Base-by-base conservation (phyloP, 2,888 invertebrate species). In the Gymnoscelis rufifasciata region DNA sequence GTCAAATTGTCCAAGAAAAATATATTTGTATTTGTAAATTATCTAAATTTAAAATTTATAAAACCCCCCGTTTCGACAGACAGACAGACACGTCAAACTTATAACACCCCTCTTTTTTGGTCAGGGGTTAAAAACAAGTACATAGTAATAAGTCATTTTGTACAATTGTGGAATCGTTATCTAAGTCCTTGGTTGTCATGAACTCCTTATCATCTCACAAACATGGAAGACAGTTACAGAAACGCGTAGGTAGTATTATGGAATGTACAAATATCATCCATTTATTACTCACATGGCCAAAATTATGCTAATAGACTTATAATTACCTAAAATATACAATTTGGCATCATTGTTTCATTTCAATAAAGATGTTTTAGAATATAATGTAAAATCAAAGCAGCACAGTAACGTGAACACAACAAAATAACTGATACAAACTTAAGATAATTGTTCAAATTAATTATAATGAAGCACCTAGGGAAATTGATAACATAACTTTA, bases 401-500 rank as follows among this genome's bases (percentile, higher is more conserved):
- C 5, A 19, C 8, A 27, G 15, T 27, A 42, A 37, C 43, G 30
- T 33, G 26, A 26, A 7, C 7, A 23, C 11, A 23, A 35, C 35
- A 29, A 35, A 35, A 19, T 10, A 40, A 31, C 10, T 27, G 14
- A 15, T n/a, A 33, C 31, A 31, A 30, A 30, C 30, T 8, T 14
- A 7, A 14, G 29, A 28, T 23, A 31, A 33, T 45, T 45, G 45
- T 42, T 50, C 29, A 38, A 42, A 38, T 38, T 10, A 31, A 4
- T 43, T 24, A 37, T 11, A 19, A 35, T 15, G 10, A 19, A 35
- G 35, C 35, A 35, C 35, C 35, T 35, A 40, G 15, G 37, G 63
- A 68, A 68, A 63, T 62, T 57, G 48, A 67, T 71, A 68, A 71
- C 64, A 65, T 64, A 72, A 73, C 67, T 63, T 66, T 66, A 58